Evolutionary conservation across 2,888 invertebrate species (phyloP), one percentile per base, ranked within the genome.

Genomic region (Scaptomyza caliginosa): DNA sequence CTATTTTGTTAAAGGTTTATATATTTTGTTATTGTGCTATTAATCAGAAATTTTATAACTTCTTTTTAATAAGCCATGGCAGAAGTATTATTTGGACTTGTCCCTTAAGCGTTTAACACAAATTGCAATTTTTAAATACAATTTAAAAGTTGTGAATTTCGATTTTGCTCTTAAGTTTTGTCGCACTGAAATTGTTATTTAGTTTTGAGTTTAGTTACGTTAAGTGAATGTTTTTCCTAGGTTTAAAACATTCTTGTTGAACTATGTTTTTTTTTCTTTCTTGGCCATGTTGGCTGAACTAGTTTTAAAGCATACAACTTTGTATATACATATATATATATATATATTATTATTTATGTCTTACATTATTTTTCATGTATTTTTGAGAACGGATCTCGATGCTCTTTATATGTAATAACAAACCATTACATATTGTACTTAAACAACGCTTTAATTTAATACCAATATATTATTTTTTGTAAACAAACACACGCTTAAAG

Each of bases 61-160:
- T 88, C 83, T 86, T 80, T 82, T 82, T 80, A 83, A 77, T 80
- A 77, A 82, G 83, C 86, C 58, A 76, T 74, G 59, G 51, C 55
- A 60, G 39, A 55, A 60, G 57, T 50, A 51, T 65, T 73, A 56
- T 58, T 57, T 56, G 66, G 76, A 76, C 59, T 58, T 70, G 77
- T 80, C 67, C 58, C 67, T 73, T 57, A 72, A 74, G 54, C 74
- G 75, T 73, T 78, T 55, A 60, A 57, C 39, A 54, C 54, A 63
- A 87, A 86, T 89, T 89, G 72, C 87, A 87, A 84, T 82, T 84
- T 85, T 86, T 89, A 88, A 69, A 70, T 52, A 42, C 45, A 55
- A 78, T 73, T 80, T 75, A 88, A 89, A 86, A 89, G 69, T 88
- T 88, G 88, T 70, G 58, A 72, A 82, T 77, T 80, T 76, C 49